These are phyloP conservation scores for Lycocerus yunnanus DNA, from an alignment of 2,888 invertebrate species.

Conservation along the genomic window DNA sequence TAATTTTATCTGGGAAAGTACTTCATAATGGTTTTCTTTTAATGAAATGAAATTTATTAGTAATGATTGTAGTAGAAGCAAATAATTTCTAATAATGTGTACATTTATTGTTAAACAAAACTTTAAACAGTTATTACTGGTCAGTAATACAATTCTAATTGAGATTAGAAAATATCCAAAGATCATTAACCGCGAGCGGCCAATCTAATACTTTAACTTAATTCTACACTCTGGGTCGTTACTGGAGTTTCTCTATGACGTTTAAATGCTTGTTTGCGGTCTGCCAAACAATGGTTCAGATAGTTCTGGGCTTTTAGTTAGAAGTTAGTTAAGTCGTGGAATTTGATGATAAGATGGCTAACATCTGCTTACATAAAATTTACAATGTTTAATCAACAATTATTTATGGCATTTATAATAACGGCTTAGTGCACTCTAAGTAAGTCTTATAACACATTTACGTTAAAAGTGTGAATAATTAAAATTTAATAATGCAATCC, in stretches of 20 bases:
- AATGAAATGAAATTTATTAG: not conserved
- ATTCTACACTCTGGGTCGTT: slow-evolving; percentile 38
- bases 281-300: slow-evolving; percentile 34
- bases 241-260: slow-evolving; percentile 39
- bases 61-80: not conserved
- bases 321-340: slow-evolving; percentile 31
- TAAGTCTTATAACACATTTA: not conserved
- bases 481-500: not conserved
- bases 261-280: slow-evolving; percentile 42
- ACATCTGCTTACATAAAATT: slow-evolving; percentile 27
- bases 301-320: slow-evolving; percentile 26
- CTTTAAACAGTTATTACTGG: not conserved
- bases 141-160: not conserved
- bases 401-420: not conserved
- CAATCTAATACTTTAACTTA: slow-evolving; percentile 45
- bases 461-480: not conserved
- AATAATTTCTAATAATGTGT: not conserved
- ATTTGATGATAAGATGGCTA: slow-evolving; percentile 30
- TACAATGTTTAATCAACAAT: not conserved
- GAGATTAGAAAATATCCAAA: slow-evolving; percentile 40
- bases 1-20: not conserved
- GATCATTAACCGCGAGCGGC: slow-evolving; percentile 45
- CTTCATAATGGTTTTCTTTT: not conserved
- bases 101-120: not conserved
- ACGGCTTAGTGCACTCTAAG: not conserved